These are phyloP conservation scores for Junonia oenone DNA, from an alignment of 2,888 invertebrate genomes.

Conservation along the genomic window DNA sequence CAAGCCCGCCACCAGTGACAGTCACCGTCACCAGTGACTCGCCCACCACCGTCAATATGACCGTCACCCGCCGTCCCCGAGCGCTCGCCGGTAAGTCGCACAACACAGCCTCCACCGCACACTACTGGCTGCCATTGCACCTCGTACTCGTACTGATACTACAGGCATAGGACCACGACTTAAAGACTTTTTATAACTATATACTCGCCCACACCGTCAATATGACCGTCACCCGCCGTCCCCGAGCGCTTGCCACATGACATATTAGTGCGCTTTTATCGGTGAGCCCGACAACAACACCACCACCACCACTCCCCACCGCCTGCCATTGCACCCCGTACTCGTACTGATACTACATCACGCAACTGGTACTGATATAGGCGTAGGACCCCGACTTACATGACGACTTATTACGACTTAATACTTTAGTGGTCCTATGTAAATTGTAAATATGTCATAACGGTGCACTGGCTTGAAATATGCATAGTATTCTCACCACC, in stretches of 20 bases:
- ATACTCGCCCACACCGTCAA: too few species aligned
- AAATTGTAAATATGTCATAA: too few species aligned
- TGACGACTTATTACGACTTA: too few species aligned
- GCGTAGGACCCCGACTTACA: constrained; percentile 29
- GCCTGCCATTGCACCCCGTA: constrained; percentile 46
- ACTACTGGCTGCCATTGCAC: constrained; percentile 49
- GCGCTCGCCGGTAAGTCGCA: constrained; percentile 58
- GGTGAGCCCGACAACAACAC: constrained; percentile 65
- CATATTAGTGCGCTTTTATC: too few species aligned
- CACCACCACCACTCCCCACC: constrained; percentile 49
- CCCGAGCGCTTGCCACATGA: too few species aligned
- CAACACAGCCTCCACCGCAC: constrained; percentile 51
- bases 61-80: constrained; percentile 43
- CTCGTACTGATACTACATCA: constrained; percentile 48
- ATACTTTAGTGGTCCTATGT: too few species aligned
- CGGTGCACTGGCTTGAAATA: too few species aligned
- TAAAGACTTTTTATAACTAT: neutral
- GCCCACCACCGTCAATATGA: constrained; percentile 43
- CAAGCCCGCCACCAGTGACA: constrained; percentile 37
- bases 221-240: too few species aligned
- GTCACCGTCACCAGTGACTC: constrained; percentile 53
- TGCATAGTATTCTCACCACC: too few species aligned
- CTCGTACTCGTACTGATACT: constrained; percentile 47
- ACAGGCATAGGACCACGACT: constrained; percentile 32
- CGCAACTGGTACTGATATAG: too few species aligned